phyloP scores from a whole-genome alignment of 2,888 invertebrate species.

The Papilio demoleus region DNA sequence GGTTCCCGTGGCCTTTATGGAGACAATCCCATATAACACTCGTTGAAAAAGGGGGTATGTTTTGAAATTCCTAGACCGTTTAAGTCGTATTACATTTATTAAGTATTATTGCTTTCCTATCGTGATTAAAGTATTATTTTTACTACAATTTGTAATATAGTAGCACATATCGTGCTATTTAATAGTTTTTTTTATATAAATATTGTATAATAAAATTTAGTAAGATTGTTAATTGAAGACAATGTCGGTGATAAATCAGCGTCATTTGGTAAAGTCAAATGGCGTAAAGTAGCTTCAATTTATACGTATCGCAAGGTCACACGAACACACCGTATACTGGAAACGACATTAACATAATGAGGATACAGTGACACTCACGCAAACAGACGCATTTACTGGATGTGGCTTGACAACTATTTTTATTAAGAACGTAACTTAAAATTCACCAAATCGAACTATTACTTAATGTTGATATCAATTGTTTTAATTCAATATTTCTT shows the following conservation, averaged over 20 bases:
- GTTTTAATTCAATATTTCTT: too few species aligned
- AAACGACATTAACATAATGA: constrained; percentile 30
- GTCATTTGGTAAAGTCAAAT: constrained; percentile 10
- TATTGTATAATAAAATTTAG: neutral
- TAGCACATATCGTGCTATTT: too few species aligned
- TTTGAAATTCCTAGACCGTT: too few species aligned
- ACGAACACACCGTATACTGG: constrained; percentile 18
- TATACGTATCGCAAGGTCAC: constrained; percentile 18
- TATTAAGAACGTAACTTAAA: neutral
- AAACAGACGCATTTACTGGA: neutral
- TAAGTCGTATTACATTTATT: too few species aligned
- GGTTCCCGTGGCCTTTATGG: too few species aligned
- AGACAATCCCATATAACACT: too few species aligned
- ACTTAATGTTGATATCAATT: too few species aligned
- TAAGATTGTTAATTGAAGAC: neutral
- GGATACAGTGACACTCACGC: constrained; percentile 31
- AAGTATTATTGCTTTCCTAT: too few species aligned
- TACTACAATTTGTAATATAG: too few species aligned
- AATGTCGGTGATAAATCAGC: constrained; percentile 28
- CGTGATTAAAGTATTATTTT: too few species aligned
- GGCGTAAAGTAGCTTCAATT: constrained; percentile 17
- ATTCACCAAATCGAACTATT: neutral
- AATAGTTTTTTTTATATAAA: constrained; percentile 38
- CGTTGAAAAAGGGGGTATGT: too few species aligned
- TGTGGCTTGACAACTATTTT: neutral